phyloP scores from a whole-genome alignment of 2,888 invertebrate genomes.

The Sacculina carcini region DNA sequence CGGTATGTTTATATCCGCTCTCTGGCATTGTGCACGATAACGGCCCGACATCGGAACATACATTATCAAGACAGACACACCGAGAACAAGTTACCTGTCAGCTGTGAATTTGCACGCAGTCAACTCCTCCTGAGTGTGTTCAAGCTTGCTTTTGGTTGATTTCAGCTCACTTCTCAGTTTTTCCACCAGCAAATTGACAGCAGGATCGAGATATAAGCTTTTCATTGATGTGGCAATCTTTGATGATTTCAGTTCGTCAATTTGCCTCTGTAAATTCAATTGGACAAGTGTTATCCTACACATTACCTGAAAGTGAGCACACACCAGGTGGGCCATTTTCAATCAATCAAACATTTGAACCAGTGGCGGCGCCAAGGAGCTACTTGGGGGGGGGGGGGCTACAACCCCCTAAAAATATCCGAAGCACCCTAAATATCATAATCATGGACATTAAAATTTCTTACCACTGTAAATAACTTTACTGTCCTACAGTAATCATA shows the following conservation, averaged over 20 bases:
- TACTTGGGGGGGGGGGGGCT: too few species aligned
- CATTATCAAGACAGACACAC: too few species aligned
- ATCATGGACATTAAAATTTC: too few species aligned
- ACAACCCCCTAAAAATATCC: too few species aligned
- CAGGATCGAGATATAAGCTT: conserved; percentile 70
- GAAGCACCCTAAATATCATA: too few species aligned
- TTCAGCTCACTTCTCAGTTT: conserved; percentile 70
- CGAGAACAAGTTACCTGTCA: conserved; percentile 33
- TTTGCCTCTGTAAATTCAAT: conserved; percentile 43
- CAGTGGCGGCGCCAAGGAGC: too few species aligned
- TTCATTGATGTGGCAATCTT: conserved; percentile 49
- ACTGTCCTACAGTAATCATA: too few species aligned
- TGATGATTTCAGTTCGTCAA: conserved; percentile 68
- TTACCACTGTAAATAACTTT: too few species aligned
- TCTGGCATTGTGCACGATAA: neutral
- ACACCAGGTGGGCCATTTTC: neutral
- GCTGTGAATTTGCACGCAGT: conserved; percentile 98
- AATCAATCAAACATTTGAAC: neutral
- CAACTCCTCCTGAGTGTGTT: conserved; percentile 89
- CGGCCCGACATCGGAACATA: neutral
- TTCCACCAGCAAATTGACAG: conserved; percentile 75
- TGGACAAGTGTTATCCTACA: neutral
- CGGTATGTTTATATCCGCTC: too few species aligned
- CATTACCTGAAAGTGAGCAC: too few species aligned
- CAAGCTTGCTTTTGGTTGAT: conserved; percentile 61